Percentiles rank a stretch among this genome's conserved stretches.
Evolutionary conservation across 2,888 invertebrate genomes (phyloP).

Genomic region (Philereme vetulata): DNA sequence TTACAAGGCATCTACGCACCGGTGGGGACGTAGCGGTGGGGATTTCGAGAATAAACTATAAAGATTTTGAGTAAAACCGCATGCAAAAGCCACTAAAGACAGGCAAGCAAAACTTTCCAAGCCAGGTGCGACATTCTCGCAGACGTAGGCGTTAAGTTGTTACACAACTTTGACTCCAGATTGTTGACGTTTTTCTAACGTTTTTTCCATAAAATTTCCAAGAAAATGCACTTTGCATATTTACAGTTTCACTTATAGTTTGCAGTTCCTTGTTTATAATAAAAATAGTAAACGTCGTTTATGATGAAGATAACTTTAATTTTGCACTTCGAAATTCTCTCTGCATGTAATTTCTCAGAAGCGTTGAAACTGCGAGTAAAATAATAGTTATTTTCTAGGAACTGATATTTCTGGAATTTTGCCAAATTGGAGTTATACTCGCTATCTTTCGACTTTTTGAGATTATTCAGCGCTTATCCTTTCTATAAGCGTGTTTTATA

Average conservation of each 20-base stretch:
- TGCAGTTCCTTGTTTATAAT: background rate
- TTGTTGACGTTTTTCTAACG: slow-evolving; percentile 48
- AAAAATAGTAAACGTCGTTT: background rate
- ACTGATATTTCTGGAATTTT: slow-evolving; percentile 12
- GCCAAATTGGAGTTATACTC: slow-evolving; percentile 13
- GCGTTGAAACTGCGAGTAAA: slow-evolving; percentile 3
- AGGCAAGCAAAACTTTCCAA: slow-evolving; percentile 41
- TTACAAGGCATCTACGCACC: too few relatives aligned
- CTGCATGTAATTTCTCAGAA: slow-evolving; percentile 1
- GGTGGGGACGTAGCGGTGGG: too few relatives aligned
- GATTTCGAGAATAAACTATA: too few relatives aligned
- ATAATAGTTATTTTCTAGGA: slow-evolving; percentile 4
- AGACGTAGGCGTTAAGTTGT: slow-evolving; percentile 57
- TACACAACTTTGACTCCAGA: slow-evolving; percentile 52
- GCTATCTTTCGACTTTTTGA: background rate
- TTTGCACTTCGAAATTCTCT: slow-evolving; percentile 2
- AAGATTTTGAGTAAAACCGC: slow-evolving; percentile 19
- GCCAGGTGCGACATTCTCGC: slow-evolving; percentile 49
- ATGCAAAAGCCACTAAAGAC: slow-evolving; percentile 31
- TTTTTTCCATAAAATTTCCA: slow-evolving; percentile 36
- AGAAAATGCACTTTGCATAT: slow-evolving; percentile 29
- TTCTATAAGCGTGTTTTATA: too few relatives aligned
- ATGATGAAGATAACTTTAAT: slow-evolving; percentile 2
- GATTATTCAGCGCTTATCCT: too few relatives aligned
- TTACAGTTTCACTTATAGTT: slow-evolving; percentile 1